These are phyloP conservation scores for Marmota monax DNA, from an alignment of 2,113 vertebrate genomes.

Conservation along the genomic window DNA sequence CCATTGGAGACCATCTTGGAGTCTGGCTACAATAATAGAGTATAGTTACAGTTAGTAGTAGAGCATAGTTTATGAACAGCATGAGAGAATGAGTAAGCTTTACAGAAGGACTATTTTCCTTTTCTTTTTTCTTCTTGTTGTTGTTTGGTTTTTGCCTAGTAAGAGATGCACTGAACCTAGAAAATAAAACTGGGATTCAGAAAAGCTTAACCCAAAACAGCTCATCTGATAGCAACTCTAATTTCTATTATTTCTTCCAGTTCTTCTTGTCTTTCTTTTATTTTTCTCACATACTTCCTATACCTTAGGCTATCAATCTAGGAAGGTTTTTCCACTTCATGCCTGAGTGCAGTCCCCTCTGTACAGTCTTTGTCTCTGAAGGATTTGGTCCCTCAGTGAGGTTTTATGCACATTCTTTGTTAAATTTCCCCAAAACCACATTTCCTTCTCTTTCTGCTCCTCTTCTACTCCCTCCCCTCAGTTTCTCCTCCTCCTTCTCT, in stretches of 20 bases:
- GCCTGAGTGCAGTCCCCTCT: not conserved
- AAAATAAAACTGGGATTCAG: constrained; percentile 39
- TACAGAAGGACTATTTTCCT: constrained; percentile 1
- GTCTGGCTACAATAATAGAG: not conserved
- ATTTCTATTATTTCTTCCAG: not conserved
- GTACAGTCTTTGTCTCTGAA: not conserved
- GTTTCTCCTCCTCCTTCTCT: too few species aligned
- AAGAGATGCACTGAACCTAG: not conserved
- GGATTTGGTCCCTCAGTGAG: not conserved
- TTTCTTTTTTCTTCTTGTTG: too few species aligned
- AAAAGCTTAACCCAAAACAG: not conserved
- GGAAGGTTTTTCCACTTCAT: not conserved
- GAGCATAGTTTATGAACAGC: not conserved
- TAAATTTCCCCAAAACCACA: not conserved
- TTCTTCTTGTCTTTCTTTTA: not conserved
- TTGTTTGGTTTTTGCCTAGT: not conserved
- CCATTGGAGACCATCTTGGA: not conserved
- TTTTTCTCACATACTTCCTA: not conserved
- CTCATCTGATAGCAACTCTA: not conserved
- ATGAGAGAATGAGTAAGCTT: not conserved
- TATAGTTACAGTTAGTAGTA: not conserved
- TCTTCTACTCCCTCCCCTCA: too few species aligned
- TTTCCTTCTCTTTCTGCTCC: not conserved
- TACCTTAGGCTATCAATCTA: not conserved
- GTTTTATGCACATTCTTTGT: not conserved